These are phyloP conservation scores for Chascanopsetta lugubris DNA, from an alignment of 2,113 vertebrate genomes.

Conservation along the genomic window DNA sequence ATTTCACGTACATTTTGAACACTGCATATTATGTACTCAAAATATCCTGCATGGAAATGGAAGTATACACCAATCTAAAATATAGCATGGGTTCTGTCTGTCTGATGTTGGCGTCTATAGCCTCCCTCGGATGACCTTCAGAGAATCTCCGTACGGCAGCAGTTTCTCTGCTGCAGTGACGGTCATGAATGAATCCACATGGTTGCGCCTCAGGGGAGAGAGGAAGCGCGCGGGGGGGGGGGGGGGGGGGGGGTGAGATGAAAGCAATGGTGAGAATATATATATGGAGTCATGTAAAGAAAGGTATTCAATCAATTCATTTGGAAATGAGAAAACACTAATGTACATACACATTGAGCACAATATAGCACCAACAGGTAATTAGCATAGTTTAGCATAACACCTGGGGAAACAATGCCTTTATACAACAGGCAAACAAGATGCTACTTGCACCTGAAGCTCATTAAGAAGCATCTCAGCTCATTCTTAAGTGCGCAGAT, in stretches of 20 bases:
- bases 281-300: constrained; percentile 1
- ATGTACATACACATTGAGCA: no score
- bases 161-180: constrained; percentile 17
- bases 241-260: neutral
- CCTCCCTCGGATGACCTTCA: constrained; percentile 44
- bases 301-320: no score
- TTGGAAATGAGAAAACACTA: no score
- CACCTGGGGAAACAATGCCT: neutral
- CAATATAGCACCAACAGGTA: neutral
- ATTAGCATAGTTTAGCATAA: neutral
- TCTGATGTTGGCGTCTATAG: constrained; percentile 15
- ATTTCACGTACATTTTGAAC: no score
- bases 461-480: neutral
- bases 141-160: constrained; percentile 18
- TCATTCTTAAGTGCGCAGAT: neutral
- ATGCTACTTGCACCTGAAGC: neutral
- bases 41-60: neutral
- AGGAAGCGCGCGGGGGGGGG: neutral
- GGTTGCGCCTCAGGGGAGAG: constrained; percentile 5
- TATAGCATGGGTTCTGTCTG: constrained; percentile 4
- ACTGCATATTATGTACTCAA: neutral
- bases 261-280: constrained; percentile 9
- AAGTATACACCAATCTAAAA: neutral
- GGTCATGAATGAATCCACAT: constrained; percentile 25
- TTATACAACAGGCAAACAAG: neutral